These are phyloP conservation scores for Diaphora mendica DNA, from an alignment of 2,888 invertebrate species.

Conservation along the genomic window DNA sequence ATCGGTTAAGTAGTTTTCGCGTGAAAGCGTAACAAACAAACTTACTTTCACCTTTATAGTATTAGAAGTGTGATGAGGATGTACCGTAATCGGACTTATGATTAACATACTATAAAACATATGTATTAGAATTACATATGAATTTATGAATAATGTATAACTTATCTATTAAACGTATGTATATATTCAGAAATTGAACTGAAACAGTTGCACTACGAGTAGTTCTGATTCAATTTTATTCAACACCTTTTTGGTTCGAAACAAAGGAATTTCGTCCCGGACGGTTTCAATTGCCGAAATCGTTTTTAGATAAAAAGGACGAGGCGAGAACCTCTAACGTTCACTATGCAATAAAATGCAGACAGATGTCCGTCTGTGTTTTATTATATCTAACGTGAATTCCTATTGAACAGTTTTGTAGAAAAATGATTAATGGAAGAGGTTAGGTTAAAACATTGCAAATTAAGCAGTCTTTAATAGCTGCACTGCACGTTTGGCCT, in stretches of 20 bases:
- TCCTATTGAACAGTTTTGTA: neutral
- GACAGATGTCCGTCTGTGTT: neutral
- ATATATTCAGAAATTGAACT: neutral
- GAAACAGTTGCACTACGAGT: neutral
- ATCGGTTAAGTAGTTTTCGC: too few species aligned
- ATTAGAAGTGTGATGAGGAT: too few species aligned
- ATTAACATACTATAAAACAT: too few species aligned
- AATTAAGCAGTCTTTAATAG: too few species aligned
- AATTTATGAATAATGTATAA: too few species aligned
- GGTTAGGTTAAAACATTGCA: neutral
- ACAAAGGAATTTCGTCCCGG: neutral
- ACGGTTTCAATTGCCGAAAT: neutral
- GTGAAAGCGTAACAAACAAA: too few species aligned
- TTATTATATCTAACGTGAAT: neutral
- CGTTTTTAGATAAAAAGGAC: neutral
- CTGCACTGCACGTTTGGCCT: too few species aligned
- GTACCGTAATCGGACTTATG: too few species aligned
- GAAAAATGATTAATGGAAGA: neutral
- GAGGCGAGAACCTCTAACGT: neutral
- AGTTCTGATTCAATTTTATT: neutral
- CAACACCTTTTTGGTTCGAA: neutral
- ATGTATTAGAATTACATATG: too few species aligned
- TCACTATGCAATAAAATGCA: neutral
- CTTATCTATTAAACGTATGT: too few species aligned
- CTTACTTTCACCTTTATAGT: too few species aligned